Conservation (phyloP, 2,797 vertebrate genomes). For the Amniataba percoides region DNA sequence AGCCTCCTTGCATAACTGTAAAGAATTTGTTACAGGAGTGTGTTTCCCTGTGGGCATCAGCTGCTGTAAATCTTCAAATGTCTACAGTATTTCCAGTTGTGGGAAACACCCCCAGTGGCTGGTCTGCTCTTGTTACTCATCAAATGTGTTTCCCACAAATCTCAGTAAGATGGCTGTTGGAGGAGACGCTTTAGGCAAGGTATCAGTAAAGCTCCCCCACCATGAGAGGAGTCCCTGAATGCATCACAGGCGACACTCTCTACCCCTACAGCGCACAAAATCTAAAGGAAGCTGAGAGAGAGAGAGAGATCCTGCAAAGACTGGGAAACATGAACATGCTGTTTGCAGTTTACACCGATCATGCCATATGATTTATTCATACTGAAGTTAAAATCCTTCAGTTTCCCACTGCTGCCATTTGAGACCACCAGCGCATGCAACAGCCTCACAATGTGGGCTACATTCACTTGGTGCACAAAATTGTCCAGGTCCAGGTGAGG, state of each 20-base stretch:
- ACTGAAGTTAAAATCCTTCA: slow-evolving; percentile 26
- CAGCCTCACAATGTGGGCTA: slow-evolving; percentile 3
- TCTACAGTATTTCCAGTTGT: slow-evolving; percentile 36
- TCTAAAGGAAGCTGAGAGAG: slow-evolving; percentile 29
- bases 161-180: slow-evolving; percentile 35
- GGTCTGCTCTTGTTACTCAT: slow-evolving; percentile 33
- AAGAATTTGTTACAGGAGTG: slow-evolving; percentile 9
- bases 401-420: slow-evolving; percentile 17
- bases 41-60: slow-evolving; percentile 9
- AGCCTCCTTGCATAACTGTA: not conserved
- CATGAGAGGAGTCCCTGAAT: slow-evolving; percentile 34
- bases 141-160: slow-evolving; percentile 46
- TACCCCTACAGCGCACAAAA: slow-evolving; percentile 28
- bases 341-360: slow-evolving; percentile 40
- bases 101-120: slow-evolving; percentile 43
- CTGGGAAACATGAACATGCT: slow-evolving; percentile 36
- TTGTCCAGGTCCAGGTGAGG: not conserved
- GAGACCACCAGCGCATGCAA: slow-evolving; percentile 11
- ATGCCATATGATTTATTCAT: slow-evolving; percentile 51
- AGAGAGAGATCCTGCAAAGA: slow-evolving; percentile 22
- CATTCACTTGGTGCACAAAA: slow-evolving; percentile 17
- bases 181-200: slow-evolving; percentile 40
- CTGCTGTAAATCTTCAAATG: slow-evolving; percentile 40
- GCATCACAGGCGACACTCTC: slow-evolving; percentile 34
- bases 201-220: slow-evolving; percentile 34